Percentiles rank a stretch among this genome's conserved stretches.
phyloP scores from a whole-genome alignment of 1,140 invertebrate genomes.

The Aphaenogaster ashmeadi region DNA sequence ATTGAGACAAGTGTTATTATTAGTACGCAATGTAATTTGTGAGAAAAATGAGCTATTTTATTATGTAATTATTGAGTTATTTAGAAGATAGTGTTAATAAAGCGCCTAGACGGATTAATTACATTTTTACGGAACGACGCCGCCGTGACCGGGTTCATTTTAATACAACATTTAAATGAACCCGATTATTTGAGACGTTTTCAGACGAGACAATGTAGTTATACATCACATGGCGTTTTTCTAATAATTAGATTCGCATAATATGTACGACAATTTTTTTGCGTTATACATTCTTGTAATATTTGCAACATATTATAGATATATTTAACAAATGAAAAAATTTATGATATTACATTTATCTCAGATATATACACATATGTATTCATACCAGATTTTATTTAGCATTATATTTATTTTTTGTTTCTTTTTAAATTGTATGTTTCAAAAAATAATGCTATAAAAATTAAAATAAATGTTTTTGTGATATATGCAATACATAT shows the following conservation, averaged over 20 bases:
- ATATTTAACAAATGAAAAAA: background rate
- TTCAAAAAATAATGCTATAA: background rate
- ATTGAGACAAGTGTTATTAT: background rate
- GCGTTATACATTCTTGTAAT: background rate
- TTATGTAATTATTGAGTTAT: background rate
- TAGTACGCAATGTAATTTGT: background rate
- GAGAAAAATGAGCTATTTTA: background rate
- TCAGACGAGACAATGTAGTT: constrained; percentile 31
- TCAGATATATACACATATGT: background rate
- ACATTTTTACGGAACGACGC: constrained; percentile 20
- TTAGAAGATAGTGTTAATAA: constrained; percentile 25
- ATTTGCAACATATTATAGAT: constrained; percentile 6
- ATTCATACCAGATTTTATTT: background rate
- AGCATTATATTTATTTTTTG: background rate
- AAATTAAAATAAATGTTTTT: background rate
- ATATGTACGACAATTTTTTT: constrained; percentile 33
- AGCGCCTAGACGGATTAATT: constrained; percentile 39
- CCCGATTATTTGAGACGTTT: constrained; percentile 17
- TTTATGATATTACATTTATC: background rate
- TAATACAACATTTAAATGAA: constrained; percentile 11
- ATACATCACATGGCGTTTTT: constrained; percentile 1
- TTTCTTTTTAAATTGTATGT: background rate
- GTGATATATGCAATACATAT: background rate
- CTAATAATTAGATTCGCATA: constrained; percentile 8
- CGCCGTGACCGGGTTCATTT: constrained; percentile 1